Percentiles rank a stretch among this genome's conserved stretches.
Conservation (phyloP, 2,113 vertebrate genomes). For the Labrus mixtus region DNA sequence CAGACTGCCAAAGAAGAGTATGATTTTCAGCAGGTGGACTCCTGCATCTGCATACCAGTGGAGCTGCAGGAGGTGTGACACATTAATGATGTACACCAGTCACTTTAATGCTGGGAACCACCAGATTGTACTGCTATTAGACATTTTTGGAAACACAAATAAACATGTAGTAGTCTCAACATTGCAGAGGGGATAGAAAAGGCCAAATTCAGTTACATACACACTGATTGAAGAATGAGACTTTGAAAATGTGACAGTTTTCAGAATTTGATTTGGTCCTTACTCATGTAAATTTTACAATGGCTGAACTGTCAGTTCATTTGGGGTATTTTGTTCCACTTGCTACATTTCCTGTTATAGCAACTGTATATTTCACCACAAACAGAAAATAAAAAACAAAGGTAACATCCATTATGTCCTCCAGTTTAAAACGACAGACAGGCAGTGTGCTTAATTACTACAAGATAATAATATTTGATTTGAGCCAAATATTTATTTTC, state of each 20-base stretch:
- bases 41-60: background rate
- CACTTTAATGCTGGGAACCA: no score
- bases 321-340: no score
- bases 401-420: no score
- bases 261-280: no score
- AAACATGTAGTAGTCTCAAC: background rate
- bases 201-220: no score
- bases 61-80: background rate
- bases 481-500: background rate
- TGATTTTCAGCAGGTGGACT: constrained; percentile 10
- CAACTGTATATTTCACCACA: background rate
- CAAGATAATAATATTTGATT: background rate
- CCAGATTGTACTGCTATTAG: background rate
- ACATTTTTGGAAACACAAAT: constrained; percentile 1
- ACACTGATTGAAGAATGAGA: no score
- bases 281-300: no score
- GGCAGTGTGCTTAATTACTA: no score
- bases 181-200: no score
- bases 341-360: constrained; percentile 18
- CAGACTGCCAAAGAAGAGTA: background rate
- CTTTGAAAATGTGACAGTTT: background rate
- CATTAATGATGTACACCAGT: background rate
- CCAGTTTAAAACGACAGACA: no score
- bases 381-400: background rate
- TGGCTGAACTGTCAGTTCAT: no score